phyloP scores from a whole-genome alignment of 2,797 vertebrate species.

The Neosalanx taihuensis region DNA sequence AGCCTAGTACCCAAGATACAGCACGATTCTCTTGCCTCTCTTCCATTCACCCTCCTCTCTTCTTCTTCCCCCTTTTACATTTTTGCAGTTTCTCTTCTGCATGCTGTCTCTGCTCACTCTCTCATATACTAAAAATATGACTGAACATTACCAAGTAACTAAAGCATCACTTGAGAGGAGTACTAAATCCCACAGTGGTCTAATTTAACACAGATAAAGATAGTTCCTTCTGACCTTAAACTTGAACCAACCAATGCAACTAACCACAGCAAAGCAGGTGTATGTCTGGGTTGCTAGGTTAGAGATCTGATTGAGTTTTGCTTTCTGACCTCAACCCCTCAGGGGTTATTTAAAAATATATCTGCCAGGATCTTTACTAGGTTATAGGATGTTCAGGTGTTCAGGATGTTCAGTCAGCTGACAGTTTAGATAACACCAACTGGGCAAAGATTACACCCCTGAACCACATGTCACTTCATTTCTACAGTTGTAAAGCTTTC shows the following conservation, averaged over 20 bases:
- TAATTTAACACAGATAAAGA: neutral
- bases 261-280: constrained; percentile 1
- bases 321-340: too few species aligned
- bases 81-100: neutral
- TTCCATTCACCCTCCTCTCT: neutral
- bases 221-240: neutral
- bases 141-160: neutral
- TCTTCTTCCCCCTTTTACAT: neutral
- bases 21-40: neutral
- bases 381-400: too few species aligned
- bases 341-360: too few species aligned
- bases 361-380: too few species aligned
- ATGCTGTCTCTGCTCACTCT: neutral
- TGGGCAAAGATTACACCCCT: too few species aligned
- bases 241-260: neutral
- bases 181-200: neutral
- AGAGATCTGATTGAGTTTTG: too few species aligned
- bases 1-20: neutral
- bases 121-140: neutral
- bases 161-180: neutral
- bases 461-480: too few species aligned
- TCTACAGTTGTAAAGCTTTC: too few species aligned
- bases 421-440: too few species aligned
- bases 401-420: too few species aligned
- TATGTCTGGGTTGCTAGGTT: neutral